Percentiles rank a stretch among this genome's conserved stretches.
Evolutionary conservation across 2,888 invertebrate genomes (phyloP).

Genomic region (Xylota segnis): DNA sequence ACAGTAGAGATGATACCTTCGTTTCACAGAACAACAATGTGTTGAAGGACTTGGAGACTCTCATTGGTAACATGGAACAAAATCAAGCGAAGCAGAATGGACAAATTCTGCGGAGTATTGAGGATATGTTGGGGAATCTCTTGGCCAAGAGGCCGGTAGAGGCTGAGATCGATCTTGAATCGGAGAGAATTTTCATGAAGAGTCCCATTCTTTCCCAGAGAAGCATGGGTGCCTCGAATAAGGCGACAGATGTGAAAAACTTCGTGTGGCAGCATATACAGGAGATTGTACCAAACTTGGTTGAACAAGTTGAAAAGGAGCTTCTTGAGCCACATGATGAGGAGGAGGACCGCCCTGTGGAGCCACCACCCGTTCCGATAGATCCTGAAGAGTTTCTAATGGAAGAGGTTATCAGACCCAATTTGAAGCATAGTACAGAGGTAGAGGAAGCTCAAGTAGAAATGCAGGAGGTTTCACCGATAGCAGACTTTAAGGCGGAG

Average conservation of each 20-base stretch:
- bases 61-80: slow-evolving; percentile 84
- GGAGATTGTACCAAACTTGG: slow-evolving; percentile 84
- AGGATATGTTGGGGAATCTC: slow-evolving; percentile 82
- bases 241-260: slow-evolving; percentile 81
- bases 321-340: slow-evolving; percentile 79
- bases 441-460: slow-evolving; percentile 79
- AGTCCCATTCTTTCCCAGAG: slow-evolving; percentile 82
- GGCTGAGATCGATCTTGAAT: slow-evolving; percentile 80
- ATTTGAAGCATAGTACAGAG: slow-evolving; percentile 79
- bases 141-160: slow-evolving; percentile 79
- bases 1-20: slow-evolving; percentile 78
- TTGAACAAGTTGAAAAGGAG: slow-evolving; percentile 84
- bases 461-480: slow-evolving; percentile 80
- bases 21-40: slow-evolving; percentile 80
- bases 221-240: slow-evolving; percentile 40
- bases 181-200: slow-evolving; percentile 82
- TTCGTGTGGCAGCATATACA: slow-evolving; percentile 84
- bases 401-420: slow-evolving; percentile 82
- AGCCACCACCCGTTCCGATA: slow-evolving; percentile 66
- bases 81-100: slow-evolving; percentile 83
- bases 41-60: slow-evolving; percentile 83
- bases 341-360: slow-evolving; percentile 43
- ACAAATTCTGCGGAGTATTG: slow-evolving; percentile 81
- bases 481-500: slow-evolving; percentile 80
- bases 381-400: slow-evolving; percentile 36